These are phyloP conservation scores for Syngnathus floridae DNA, from an alignment of 2,113 vertebrate genomes.

Conservation along the genomic window DNA sequence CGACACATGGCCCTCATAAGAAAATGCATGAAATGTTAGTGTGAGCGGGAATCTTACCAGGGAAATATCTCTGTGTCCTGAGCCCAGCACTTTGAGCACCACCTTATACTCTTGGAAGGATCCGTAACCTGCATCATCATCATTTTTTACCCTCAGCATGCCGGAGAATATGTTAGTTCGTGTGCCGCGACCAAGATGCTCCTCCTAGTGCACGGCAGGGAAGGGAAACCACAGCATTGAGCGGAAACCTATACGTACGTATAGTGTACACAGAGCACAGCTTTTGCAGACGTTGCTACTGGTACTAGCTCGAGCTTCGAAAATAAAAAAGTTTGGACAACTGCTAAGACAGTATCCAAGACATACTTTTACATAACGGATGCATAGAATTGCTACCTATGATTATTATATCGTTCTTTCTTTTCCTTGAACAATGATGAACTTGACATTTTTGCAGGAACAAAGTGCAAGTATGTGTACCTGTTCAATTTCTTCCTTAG, in stretches of 20 bases:
- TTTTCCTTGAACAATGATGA: no score
- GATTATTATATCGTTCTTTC: no score
- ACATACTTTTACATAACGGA: no score
- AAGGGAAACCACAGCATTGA: not conserved
- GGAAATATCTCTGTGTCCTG: constrained; percentile 92
- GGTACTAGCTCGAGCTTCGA: no score
- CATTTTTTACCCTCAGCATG: constrained; percentile 79
- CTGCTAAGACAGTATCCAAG: no score
- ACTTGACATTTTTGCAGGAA: not conserved
- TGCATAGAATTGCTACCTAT: no score
- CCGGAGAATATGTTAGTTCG: constrained; percentile 89
- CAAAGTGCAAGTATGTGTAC: constrained; percentile 47
- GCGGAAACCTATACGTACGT: not conserved
- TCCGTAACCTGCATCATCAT: constrained; percentile 70
- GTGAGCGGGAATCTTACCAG: constrained; percentile 71
- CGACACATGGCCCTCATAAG: not conserved
- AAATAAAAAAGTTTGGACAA: no score
- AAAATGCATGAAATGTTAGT: not conserved
- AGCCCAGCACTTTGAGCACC: constrained; percentile 91
- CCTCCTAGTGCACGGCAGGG: constrained; percentile 67
- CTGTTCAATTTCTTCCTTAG: constrained; percentile 86
- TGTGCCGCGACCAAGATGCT: constrained; percentile 90
- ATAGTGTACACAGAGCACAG: no score
- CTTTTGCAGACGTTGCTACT: no score
- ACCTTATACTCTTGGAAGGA: constrained; percentile 84